Evolutionary conservation across 1,140 invertebrate genomes (phyloP).

Genomic region (Paralvinella palmiformis): DNA sequence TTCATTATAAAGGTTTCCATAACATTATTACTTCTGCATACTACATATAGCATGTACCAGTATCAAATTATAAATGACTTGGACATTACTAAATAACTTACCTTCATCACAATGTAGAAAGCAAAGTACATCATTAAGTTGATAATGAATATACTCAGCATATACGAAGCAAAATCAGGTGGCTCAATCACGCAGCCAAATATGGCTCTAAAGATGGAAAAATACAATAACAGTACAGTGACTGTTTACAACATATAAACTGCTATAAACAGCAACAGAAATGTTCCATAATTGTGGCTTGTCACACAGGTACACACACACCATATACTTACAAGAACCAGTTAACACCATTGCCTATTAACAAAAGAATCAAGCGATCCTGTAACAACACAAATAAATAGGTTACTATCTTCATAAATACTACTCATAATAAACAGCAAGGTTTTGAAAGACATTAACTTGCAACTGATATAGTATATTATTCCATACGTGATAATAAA

Average conservation of each 20-base stretch:
- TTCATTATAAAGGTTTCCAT: too few species aligned
- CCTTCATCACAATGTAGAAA: conserved; percentile 85
- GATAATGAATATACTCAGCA: conserved; percentile 74
- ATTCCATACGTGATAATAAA: too few species aligned
- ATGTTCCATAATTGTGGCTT: too few species aligned
- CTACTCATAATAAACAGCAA: too few species aligned
- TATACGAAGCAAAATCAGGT: conserved; percentile 73
- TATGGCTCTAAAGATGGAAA: conserved; percentile 53
- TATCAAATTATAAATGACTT: too few species aligned
- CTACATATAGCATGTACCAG: too few species aligned
- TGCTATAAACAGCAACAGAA: too few species aligned
- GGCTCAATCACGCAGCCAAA: conserved; percentile 63
- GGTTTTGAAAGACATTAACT: too few species aligned
- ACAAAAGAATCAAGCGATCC: conserved; percentile 54
- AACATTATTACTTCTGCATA: too few species aligned
- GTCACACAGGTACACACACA: too few species aligned
- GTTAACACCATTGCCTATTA: conserved; percentile 68
- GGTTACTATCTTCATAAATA: not conserved
- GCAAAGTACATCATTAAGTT: conserved; percentile 76
- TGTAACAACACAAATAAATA: conserved; percentile 32
- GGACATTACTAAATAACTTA: conserved; percentile 49
- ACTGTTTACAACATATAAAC: too few species aligned
- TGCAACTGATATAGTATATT: too few species aligned
- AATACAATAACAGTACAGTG: not conserved
- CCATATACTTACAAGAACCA: conserved; percentile 56